Percentiles rank a stretch among this genome's conserved stretches.
Evolutionary conservation across 1,140 invertebrate species (phyloP).

Genomic region (Zaprionus taronus): DNA sequence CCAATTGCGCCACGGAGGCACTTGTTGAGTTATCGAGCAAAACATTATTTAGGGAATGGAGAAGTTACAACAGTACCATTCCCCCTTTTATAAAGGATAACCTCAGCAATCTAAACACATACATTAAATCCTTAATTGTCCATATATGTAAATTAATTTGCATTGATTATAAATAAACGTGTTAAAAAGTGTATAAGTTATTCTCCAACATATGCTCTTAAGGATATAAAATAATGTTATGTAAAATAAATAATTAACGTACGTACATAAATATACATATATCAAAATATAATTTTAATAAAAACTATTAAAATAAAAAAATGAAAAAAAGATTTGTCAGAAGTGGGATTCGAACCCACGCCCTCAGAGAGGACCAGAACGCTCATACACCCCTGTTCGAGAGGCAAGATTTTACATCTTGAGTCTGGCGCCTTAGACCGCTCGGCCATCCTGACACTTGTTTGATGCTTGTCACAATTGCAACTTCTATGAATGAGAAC

Average conservation of each 20-base stretch:
- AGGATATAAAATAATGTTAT: too few relatives aligned
- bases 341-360: slow-evolving; percentile 95
- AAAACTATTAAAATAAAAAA: not conserved
- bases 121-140: too few relatives aligned
- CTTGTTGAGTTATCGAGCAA: slow-evolving; percentile 1
- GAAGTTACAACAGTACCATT: not conserved
- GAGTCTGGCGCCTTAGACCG: slow-evolving; percentile 90
- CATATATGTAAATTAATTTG: too few relatives aligned
- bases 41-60: slow-evolving; percentile 6
- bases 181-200: too few relatives aligned
- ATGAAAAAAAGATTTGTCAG: slow-evolving; percentile 89
- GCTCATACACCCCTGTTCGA: slow-evolving; percentile 79
- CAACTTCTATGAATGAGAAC: slow-evolving; percentile 7
- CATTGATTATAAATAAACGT: too few relatives aligned
- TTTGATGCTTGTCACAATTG: not conserved
- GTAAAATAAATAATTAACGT: too few relatives aligned
- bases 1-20: slow-evolving; percentile 85
- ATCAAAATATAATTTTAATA: not conserved
- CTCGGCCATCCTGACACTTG: slow-evolving; percentile 87
- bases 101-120: too few relatives aligned
- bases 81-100: not conserved
- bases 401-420: slow-evolving; percentile 82
- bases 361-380: slow-evolving; percentile 93
- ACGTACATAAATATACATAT: too few relatives aligned
- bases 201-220: too few relatives aligned